Evolutionary conservation across 2,888 invertebrate species (phyloP).

Genomic region (Coenonympha arcania): DNA sequence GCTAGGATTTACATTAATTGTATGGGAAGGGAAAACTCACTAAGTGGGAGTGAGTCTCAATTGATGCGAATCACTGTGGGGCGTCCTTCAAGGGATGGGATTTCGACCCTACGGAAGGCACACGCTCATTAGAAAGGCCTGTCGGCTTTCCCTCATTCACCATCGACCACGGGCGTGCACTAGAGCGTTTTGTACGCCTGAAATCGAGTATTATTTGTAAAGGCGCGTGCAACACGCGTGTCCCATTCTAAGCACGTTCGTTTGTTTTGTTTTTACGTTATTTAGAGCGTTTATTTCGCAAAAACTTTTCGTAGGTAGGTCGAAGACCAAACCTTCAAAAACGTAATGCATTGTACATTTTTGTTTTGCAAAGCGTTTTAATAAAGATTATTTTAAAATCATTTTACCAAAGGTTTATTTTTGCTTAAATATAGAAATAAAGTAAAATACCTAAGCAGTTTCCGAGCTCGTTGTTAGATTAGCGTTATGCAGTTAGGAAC

Average conservation of each 20-base stretch:
- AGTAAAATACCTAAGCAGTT: too few species aligned
- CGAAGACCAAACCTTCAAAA: background rate
- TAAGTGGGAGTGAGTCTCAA: conserved; percentile 18
- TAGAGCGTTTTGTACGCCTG: conserved; percentile 34
- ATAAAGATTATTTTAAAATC: too few species aligned
- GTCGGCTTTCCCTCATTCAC: conserved; percentile 44
- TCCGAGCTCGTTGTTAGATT: too few species aligned
- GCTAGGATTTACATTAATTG: conserved; percentile 4
- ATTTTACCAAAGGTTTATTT: too few species aligned
- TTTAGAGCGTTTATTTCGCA: conserved; percentile 57
- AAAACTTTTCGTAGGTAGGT: background rate
- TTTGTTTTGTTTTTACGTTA: conserved; percentile 69
- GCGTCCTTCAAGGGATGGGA: conserved; percentile 37
- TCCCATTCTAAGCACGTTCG: conserved; percentile 41
- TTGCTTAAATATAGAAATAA: too few species aligned
- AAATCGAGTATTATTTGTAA: conserved; percentile 40
- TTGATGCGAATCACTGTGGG: conserved; percentile 27
- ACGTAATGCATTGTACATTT: too few species aligned
- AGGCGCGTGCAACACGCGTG: conserved; percentile 46
- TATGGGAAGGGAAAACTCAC: conserved; percentile 7
- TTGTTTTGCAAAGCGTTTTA: too few species aligned
- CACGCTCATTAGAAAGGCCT: conserved; percentile 58
- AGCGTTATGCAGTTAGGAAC: too few species aligned
- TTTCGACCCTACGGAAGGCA: conserved; percentile 43
- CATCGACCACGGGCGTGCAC: conserved; percentile 28